Conservation (phyloP, 2,113 vertebrate genomes). For the Erythrocercus mccallii region DNA sequence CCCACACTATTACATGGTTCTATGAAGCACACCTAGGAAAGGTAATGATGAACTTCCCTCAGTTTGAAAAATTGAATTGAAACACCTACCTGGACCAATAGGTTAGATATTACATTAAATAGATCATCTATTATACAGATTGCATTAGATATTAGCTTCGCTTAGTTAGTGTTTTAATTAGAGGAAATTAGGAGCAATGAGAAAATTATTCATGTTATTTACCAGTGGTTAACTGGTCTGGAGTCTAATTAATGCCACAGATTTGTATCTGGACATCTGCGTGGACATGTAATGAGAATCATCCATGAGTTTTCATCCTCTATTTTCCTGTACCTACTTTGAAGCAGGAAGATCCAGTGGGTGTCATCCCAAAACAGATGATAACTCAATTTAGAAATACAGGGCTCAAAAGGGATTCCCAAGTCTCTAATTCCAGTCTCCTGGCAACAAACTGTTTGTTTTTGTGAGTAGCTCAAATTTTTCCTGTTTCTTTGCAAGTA, state of each 20-base stretch:
- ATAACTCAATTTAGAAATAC: background rate
- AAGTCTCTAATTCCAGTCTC: background rate
- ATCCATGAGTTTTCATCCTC: background rate
- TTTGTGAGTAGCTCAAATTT: background rate
- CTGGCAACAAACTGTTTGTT: background rate
- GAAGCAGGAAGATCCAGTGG: background rate
- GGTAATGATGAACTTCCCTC: background rate
- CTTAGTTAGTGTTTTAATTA: background rate
- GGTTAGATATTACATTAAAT: background rate
- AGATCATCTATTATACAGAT: background rate
- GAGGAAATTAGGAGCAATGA: background rate
- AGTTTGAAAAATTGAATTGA: background rate
- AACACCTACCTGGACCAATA: background rate
- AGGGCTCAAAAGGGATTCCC: background rate
- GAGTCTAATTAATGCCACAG: background rate
- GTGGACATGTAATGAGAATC: background rate
- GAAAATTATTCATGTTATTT: background rate
- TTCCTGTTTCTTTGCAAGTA: background rate
- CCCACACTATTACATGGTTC: background rate
- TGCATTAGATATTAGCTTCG: background rate
- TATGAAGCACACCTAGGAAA: background rate
- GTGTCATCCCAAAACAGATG: background rate
- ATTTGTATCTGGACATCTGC: background rate
- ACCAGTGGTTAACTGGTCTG: background rate
- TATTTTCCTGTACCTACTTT: background rate